Evolutionary conservation across 2,113 vertebrate genomes (phyloP).

Genomic region (Sphyrna mokarran): DNA sequence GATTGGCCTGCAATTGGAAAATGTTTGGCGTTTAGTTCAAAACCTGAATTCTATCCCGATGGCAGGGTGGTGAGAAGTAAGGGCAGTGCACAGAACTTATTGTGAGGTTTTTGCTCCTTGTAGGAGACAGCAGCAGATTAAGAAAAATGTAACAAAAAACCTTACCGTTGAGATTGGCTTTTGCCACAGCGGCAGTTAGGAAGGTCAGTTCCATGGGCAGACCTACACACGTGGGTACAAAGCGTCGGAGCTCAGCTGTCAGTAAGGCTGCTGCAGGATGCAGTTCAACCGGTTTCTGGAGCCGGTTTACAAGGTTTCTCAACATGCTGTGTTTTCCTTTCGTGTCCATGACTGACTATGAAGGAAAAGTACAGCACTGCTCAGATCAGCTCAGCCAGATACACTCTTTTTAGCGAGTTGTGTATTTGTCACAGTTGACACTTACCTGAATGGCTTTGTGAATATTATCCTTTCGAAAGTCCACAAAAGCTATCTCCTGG

Average conservation of each 20-base stretch:
- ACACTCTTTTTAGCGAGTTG: too few species aligned
- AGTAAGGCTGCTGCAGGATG: slow-evolving; percentile 50
- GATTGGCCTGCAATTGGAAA: neutral
- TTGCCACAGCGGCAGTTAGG: slow-evolving; percentile 45
- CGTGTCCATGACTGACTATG: slow-evolving; percentile 45
- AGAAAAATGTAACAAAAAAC: neutral
- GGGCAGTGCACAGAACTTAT: neutral
- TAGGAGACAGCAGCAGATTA: neutral
- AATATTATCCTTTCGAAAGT: slow-evolving; percentile 42
- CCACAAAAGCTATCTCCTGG: slow-evolving; percentile 48
- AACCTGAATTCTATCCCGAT: neutral
- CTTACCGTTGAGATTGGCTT: slow-evolving; percentile 44
- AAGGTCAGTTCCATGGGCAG: slow-evolving; percentile 49
- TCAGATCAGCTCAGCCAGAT: neutral
- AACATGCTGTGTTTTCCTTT: slow-evolving; percentile 44
- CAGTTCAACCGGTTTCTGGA: slow-evolving; percentile 45
- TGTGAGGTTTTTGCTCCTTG: neutral
- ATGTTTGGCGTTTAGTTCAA: neutral
- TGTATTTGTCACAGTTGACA: too few species aligned
- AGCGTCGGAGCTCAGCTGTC: slow-evolving; percentile 46
- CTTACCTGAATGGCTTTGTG: slow-evolving; percentile 49
- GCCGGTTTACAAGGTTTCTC: slow-evolving; percentile 44
- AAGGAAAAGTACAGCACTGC: neutral
- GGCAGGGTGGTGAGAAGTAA: neutral
- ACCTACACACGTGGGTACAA: slow-evolving; percentile 47